These are phyloP conservation scores for Chymomyza caudatula DNA, from an alignment of 2,888 invertebrate genomes.

Conservation along the genomic window DNA sequence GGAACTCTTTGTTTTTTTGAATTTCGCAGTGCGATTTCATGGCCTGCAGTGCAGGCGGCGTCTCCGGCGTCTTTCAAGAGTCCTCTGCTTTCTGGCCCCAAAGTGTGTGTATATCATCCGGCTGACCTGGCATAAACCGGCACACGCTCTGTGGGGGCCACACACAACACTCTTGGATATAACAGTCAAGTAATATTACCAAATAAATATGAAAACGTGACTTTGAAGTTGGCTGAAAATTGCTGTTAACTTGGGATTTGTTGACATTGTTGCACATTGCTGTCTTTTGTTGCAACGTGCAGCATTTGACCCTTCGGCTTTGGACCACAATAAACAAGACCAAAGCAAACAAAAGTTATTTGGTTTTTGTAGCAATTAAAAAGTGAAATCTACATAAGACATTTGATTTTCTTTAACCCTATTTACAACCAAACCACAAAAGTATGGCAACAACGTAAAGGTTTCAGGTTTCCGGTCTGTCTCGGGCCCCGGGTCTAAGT, in stretches of 20 bases:
- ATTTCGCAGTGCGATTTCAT: conserved; percentile 39
- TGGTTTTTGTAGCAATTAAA: conserved; percentile 2
- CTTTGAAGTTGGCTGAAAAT: conserved; percentile 16
- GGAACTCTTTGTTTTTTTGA: conserved; percentile 5
- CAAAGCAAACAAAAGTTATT: neutral
- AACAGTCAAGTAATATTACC: conserved; percentile 35
- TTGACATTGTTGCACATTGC: conserved; percentile 1
- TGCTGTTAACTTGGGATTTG: neutral
- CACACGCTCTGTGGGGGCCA: conserved; percentile 43
- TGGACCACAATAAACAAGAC: neutral
- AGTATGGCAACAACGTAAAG: too few species aligned
- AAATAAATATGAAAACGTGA: conserved; percentile 65
- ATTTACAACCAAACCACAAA: conserved; percentile 2
- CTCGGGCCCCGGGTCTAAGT: neutral
- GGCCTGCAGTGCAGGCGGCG: conserved; percentile 44
- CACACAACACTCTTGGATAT: neutral
- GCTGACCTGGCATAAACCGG: conserved; percentile 64
- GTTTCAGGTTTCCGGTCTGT: conserved; percentile 55
- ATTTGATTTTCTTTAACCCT: conserved; percentile 31
- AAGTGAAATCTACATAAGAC: conserved; percentile 25
- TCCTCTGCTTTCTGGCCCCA: neutral
- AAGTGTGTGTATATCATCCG: conserved; percentile 7
- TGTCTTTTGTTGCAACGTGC: neutral
- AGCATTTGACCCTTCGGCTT: neutral
- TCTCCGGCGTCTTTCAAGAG: neutral